phyloP scores from a whole-genome alignment of 2,797 vertebrate species.

The Tragopan temminckii region DNA sequence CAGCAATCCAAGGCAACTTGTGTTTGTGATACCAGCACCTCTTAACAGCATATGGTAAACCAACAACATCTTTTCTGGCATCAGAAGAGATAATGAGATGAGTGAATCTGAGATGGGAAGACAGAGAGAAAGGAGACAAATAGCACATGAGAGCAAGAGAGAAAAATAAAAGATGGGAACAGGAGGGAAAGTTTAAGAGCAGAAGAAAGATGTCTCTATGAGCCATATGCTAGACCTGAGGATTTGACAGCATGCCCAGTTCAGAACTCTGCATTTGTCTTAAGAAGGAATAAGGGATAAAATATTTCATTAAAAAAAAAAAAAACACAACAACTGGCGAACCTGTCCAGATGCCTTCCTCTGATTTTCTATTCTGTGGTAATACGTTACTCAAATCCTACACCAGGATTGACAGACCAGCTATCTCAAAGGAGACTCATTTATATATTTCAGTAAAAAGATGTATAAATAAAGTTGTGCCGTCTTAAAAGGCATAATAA shows the following conservation, averaged over 20 bases:
- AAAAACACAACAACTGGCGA: not conserved
- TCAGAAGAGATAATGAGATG: not conserved
- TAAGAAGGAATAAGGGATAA: not conserved
- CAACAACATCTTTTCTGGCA: not conserved
- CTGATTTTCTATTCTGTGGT: constrained; percentile 5
- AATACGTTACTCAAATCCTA: not conserved
- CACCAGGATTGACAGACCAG: not conserved
- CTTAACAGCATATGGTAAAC: constrained; percentile 19
- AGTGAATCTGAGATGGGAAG: not conserved
- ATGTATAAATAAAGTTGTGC: not conserved
- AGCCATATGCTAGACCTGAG: constrained; percentile 38
- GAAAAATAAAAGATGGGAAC: not conserved
- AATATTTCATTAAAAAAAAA: not conserved
- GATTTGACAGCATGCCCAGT: constrained; percentile 6
- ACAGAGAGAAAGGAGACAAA: not conserved
- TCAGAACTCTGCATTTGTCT: constrained; percentile 43
- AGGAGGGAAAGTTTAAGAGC: constrained; percentile 34
- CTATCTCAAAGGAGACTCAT: not conserved
- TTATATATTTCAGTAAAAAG: not conserved
- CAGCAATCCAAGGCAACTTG: not conserved
- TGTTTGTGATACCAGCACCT: not conserved
- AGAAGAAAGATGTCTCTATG: constrained; percentile 15
- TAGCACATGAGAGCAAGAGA: not conserved
- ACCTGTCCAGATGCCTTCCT: constrained; percentile 47
- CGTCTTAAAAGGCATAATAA: not conserved